Conservation (phyloP, 2,797 vertebrate genomes). For the Neosilurus mollespiculum region DNA sequence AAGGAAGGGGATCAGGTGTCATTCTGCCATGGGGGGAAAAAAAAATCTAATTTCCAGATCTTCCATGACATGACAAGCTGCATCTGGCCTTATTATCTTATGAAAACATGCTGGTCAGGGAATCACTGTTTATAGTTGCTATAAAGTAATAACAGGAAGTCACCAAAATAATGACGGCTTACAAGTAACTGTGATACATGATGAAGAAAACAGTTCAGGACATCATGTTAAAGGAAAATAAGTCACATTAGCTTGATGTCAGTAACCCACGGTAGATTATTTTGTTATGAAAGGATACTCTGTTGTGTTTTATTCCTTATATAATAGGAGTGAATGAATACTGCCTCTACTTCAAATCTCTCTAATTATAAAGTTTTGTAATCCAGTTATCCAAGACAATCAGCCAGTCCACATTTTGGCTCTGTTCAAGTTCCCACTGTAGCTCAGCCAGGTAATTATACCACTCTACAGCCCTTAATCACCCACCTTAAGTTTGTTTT, state of each 20-base stretch:
- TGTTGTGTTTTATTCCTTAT: background rate
- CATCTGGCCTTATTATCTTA: background rate
- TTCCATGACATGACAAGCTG: background rate
- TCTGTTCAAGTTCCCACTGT: constrained; percentile 14
- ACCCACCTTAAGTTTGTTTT: constrained; percentile 23
- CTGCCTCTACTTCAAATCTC: background rate
- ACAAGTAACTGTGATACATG: background rate
- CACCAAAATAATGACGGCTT: background rate
- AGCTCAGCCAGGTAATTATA: constrained; percentile 14
- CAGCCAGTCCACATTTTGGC: constrained; percentile 24
- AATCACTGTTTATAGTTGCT: background rate
- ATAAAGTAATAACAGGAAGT: background rate
- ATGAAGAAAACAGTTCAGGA: background rate
- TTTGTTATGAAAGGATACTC: background rate
- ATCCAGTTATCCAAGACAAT: constrained; percentile 1
- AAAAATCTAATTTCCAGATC: background rate
- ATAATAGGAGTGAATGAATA: background rate
- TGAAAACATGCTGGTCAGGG: background rate
- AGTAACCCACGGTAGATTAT: background rate
- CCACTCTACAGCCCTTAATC: constrained; percentile 27
- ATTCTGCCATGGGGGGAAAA: background rate
- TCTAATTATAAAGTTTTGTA: background rate
- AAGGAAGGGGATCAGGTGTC: background rate
- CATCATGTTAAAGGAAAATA: background rate
- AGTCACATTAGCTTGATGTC: background rate